Evolutionary conservation across 1,140 invertebrate species (phyloP), one percentile per base, ranked within the genome.

Genomic region (Drosophila parvula): DNA sequence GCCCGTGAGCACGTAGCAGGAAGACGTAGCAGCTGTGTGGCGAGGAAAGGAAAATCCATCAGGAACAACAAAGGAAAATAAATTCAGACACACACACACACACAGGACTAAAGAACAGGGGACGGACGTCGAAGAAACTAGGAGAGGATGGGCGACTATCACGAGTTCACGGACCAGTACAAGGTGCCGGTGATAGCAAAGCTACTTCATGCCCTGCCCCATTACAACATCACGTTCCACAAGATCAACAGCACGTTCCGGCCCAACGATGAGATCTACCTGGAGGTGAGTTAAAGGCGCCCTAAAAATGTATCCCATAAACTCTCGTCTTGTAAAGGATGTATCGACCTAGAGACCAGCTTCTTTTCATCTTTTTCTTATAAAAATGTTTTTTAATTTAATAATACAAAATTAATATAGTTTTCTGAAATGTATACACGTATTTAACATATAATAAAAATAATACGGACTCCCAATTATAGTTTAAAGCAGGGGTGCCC

Each of bases 161-260:
- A 91, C 69, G 91, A 92, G 71, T 92, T 86, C 84, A 94, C 94
- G 88, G 95, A 96, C 92, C 95, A 95, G 90, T 97, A 96, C 93
- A 94, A 94, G 92, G 95, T 97, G 91, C 96, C 96, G 80, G 94
- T 95, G 91, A 94, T 98, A 90, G 96, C 97, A 79, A 95, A 95
- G 91, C 95, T 97, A 92, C 95, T 98, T 91, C 97, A 98, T 93
- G 94, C 94, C 79, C 94, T 98, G 93, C 96, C 96, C 44, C 96
- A 97, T 92, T 94, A 97, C 90, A 97, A 97, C 93, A 97, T 98
- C 84, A 96, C 96, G 74, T 95, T 98, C 81, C 95, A 97, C 92
- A 94, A 94, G 70, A 97, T 98, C 91, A 98, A 98, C 93, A 96
- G 95, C 85, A 98, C 96, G 59, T 98, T 99, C 93, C 95, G 97